phyloP scores from a whole-genome alignment of 2,888 invertebrate species.

The Antitype chi region DNA sequence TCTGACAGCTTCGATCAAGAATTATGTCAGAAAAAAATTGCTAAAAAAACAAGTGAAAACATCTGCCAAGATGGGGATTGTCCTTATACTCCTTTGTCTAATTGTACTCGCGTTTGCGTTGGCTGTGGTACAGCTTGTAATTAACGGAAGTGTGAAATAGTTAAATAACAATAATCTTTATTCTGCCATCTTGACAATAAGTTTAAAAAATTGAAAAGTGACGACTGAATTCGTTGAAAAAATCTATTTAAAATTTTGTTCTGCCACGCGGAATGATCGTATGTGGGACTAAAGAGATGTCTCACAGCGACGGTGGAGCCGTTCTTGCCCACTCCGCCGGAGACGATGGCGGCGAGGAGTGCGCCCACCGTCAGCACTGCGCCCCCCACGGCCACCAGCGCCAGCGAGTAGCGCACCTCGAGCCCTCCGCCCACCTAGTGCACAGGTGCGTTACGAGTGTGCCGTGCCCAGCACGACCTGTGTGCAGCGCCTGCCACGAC shows the following conservation, averaged over 20 bases:
- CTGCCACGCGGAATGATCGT: conserved; percentile 44
- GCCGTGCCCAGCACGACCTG: conserved; percentile 26
- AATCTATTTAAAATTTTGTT: neutral
- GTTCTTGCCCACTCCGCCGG: conserved; percentile 99
- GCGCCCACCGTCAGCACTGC: conserved; percentile 93
- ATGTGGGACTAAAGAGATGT: conserved; percentile 60
- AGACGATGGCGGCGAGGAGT: conserved; percentile 94
- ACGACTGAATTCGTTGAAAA: neutral
- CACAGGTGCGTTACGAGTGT: conserved; percentile 64
- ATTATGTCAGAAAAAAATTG: conserved; percentile 7
- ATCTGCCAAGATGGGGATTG: conserved; percentile 12
- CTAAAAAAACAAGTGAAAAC: conserved; percentile 8
- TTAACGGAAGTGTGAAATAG: neutral
- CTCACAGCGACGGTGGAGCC: conserved; percentile 99
- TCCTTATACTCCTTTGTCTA: neutral
- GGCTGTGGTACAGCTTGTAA: neutral
- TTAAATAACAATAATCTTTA: neutral
- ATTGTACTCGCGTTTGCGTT: neutral
- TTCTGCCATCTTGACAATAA: conserved; percentile 44
- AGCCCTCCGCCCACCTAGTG: conserved; percentile 88
- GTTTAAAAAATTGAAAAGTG: conserved; percentile 3
- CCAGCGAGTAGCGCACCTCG: conserved; percentile 94
- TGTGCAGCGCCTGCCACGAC: conserved; percentile 34
- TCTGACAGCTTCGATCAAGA: conserved; percentile 23
- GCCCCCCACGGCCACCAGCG: conserved; percentile 93